Conservation (phyloP, 2,797 vertebrate genomes). For the Euphonia xanthogaster region DNA sequence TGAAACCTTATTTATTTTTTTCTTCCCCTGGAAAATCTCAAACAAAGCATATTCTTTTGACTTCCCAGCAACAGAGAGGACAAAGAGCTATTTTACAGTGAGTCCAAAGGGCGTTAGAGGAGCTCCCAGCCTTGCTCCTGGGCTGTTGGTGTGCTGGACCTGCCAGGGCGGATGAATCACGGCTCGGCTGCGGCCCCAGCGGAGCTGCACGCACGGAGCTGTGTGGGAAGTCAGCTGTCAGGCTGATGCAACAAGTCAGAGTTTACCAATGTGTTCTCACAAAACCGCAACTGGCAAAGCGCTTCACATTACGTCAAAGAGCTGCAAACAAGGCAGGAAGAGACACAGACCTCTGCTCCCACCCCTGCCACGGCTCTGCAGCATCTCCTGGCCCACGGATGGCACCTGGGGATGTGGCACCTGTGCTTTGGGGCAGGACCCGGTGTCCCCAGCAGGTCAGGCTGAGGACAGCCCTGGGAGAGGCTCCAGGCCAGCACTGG, state of each 20-base stretch:
- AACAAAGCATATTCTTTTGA: slow-evolving; percentile 52
- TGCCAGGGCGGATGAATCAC: slow-evolving; percentile 14
- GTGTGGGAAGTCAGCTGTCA: slow-evolving; percentile 40
- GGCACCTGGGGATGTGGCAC: background rate
- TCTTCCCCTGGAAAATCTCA: slow-evolving; percentile 30
- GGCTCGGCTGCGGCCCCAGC: background rate
- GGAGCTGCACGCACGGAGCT: background rate
- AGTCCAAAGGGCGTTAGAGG: background rate
- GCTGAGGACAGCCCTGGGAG: background rate
- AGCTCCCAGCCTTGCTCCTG: background rate
- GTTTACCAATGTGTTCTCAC: slow-evolving; percentile 59
- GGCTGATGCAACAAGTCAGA: slow-evolving; percentile 43
- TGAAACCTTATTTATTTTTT: background rate
- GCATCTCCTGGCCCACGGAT: background rate
- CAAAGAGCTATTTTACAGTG: background rate
- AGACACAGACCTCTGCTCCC: background rate
- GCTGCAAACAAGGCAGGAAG: background rate
- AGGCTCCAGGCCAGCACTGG: background rate
- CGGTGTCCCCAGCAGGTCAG: background rate
- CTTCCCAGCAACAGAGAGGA: slow-evolving; percentile 51
- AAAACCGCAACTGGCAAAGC: slow-evolving; percentile 45
- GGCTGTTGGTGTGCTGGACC: background rate
- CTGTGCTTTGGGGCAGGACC: rapidly evolving
- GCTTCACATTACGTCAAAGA: slow-evolving; percentile 2
- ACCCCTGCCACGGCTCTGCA: background rate